Base-by-base conservation (phyloP, 2,113 vertebrate genomes). In the Capreolus pygargus region DNA sequence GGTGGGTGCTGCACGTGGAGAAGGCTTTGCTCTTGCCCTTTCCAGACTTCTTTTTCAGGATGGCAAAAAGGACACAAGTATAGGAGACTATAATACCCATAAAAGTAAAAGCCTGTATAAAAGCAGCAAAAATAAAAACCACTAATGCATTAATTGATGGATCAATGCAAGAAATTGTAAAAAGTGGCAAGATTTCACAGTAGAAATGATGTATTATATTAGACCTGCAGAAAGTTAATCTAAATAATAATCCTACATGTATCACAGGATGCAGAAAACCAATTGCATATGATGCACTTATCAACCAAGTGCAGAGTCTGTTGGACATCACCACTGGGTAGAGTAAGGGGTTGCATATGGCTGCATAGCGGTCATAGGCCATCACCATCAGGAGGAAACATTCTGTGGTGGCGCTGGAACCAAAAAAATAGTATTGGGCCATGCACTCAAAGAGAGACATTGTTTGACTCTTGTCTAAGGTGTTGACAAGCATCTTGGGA, bases 171-270 rank as follows among this genome's bases (percentile, higher is more conserved):
- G 98, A 98, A 91, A 98, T 91, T 83, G 64, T 54, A 57, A 85
- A 91, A 9, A 98, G 60, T 54, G 79, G 86, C 57, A 97, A 94
- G 3, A 98, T 98, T 90, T 98, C 97, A 93, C 98, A 98, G 14
- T 94, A 98, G 67, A 96, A 67, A 19, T 67, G 61, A 67, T 67
- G 16, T 58, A 97, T 89, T 94, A 89, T 36, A 50, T 95, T 97
- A 7, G 95, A 95, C n/a, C 5, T 94, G 86, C 96, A 98, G 55
- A 98, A 98, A 3, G 83, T 45, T 95, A 97, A 81, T 90, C 85
- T 97, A 64, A 58, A 87, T 61, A 98, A 50, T 23, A 98, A 87
- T 19, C 97, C 96, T 43, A 97, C 70, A 16, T 97, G 96, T 83
- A 97, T n/a, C 7, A 87, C 7, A 13, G 74, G 85, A 21, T 97